Evolutionary conservation across 2,113 vertebrate species (phyloP), one percentile per base, ranked within the genome.

Genomic region (Melanotaenia duboulayi): DNA sequence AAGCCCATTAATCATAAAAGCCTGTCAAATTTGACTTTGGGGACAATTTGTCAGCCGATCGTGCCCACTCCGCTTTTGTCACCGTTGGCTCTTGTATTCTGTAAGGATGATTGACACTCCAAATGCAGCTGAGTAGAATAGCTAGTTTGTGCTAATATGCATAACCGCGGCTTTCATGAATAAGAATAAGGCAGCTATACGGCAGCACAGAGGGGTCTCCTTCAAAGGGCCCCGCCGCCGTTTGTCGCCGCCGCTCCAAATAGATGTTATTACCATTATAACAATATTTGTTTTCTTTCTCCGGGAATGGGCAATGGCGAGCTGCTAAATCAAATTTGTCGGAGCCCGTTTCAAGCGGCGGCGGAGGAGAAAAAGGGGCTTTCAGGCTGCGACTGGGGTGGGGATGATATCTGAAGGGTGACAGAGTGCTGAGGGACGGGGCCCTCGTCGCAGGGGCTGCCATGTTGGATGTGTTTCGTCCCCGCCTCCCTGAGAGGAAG

Each of bases 11-110:
- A 94, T 95, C 94, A 94, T 93, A 93, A 93, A 92, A 92, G 87
- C 81, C 93, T 94, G 94, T 95, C 94, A 94, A 94, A 94, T 94
- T 88, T 93, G 93, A 94, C 94, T 95, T 94, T 93, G 93, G 94
- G 93, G 93, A 94, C 94, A 94, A 95, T 95, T 94, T 94, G 92
- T 94, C 93, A 92, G 92, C 65, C 86, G 78, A 75, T 90, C 89
- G 74, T 76, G 90, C 60, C 89, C 90, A 80, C 88, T 91, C 66
- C 19, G 85, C 88, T 90, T 93, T 89, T 92, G 92, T 93, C 89
- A 85, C 74, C 57, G 65, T 28, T 65, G 86, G 81, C 86, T 89
- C 93, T 94, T 93, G 93, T 94, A 87, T 66, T 49, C 77, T 74
- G 80, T 94, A 94, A 94, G 92, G 92, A 94, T 94, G 94, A 94